Conservation (phyloP, 2,888 invertebrate genomes). For the Cartodere bifasciata region DNA sequence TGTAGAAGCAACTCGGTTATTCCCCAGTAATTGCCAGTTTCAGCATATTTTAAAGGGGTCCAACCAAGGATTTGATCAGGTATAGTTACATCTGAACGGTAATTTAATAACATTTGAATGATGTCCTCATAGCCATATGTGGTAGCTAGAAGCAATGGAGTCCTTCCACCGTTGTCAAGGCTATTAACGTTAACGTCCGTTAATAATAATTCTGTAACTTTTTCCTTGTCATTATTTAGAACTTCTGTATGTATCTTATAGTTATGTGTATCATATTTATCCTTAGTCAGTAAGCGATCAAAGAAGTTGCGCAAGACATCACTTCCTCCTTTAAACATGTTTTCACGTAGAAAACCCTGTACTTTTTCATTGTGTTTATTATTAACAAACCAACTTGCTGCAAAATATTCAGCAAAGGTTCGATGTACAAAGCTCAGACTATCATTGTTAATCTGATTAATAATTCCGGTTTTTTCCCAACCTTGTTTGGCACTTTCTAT, state of each 20-base stretch:
- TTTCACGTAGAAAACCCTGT: neutral
- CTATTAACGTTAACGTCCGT: neutral
- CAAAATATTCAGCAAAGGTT: neutral
- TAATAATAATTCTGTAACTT: neutral
- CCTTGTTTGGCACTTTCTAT: too few relatives aligned
- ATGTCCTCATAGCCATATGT: slow-evolving; percentile 1
- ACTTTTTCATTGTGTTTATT: neutral
- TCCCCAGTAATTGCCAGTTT: neutral
- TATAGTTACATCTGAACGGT: too few relatives aligned
- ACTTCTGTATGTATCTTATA: neutral
- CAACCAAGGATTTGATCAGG: neutral
- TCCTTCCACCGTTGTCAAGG: neutral
- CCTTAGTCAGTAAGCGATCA: too few relatives aligned
- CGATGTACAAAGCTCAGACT: neutral
- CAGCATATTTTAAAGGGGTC: neutral
- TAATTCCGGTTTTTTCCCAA: too few relatives aligned
- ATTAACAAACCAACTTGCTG: neutral
- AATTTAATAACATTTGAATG: too few relatives aligned
- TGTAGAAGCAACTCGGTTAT: neutral
- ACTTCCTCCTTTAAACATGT: neutral
- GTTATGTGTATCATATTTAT: neutral
- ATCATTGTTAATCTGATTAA: too few relatives aligned
- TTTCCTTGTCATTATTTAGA: neutral
- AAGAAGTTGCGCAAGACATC: neutral
- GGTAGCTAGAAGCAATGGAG: neutral